Base-by-base conservation (phyloP, 2,797 vertebrate genomes). In the Danio aesculapii region DNA sequence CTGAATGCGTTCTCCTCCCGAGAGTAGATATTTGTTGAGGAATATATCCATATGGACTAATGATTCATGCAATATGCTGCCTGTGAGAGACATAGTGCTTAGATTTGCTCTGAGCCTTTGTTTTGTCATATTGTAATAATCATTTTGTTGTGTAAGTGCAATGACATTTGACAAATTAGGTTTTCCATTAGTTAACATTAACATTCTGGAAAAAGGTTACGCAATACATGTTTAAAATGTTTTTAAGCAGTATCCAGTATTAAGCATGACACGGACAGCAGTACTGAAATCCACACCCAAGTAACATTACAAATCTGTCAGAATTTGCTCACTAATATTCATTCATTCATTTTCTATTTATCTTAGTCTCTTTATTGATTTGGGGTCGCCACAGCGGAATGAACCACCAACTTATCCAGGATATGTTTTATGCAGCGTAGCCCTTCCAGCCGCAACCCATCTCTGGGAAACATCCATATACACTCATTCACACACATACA, bases 1-100 rank as follows among this genome's bases (percentile, higher is more conserved):
- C 89, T 77, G 86, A 77, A 83, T 52, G 41, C 84, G 82, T 78
- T 86, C 84, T 61, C 55, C 62, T 84, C 30, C 78, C 55, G 50
- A 83, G 68, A 77, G 81, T 85, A 64, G 85, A 78, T 77, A 64
- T 44, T 57, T 67, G 30, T 83, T 61, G 83, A 79, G 61, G 75
- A 66, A 86, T 75, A 14, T 67, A 13, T 77, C 76, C 71, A 79
- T 6, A 16, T 12, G 72, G 59, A 53, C n/a, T 1, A 0, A n/a
- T 59, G 21, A 63, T 55, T 21, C 47, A 81, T 44, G 39, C n/a
- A 77, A 67, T 62, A 67, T 19, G 11, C 66, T 9, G 53, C 49
- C 21, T 68, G 16, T 67, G 58, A 62, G 44, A 10, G 44, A 62
- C 14, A n/a, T 11, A 17, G 19, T 46, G 30, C 30, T 30, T 30